Base-by-base conservation (phyloP, 2,113 vertebrate species). In the Trachemys scripta region DNA sequence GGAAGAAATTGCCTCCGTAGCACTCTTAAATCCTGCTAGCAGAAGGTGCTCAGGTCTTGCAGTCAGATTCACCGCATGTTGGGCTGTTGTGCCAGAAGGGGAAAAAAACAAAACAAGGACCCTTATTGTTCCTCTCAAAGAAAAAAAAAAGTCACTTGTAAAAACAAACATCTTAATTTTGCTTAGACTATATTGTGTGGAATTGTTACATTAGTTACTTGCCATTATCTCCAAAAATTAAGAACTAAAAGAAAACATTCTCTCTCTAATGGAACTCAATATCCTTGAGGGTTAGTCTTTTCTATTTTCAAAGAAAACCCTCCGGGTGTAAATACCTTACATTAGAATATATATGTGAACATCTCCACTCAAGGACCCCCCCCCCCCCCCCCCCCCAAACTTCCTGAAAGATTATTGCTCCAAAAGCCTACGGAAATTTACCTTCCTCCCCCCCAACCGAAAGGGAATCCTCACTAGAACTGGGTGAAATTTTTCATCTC, bases 141-240 rank as follows among this genome's bases (percentile, higher is more conserved):
- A 65, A 91, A 92, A 50, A 92, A 50, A 90, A 91, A 92, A 89
- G 91, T 89, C 87, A 87, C 1, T 12, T 93, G 88, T 19, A 51
- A 85, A 82, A 92, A 84, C 83, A 95, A 94, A 87, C 82, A 83
- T 87, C 91, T 75, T 90, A 54, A 94, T 94, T 92, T 91, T 93
- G 57, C 45, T 87, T 87, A 83, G 76, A 93, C 83, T 72, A 94
- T 94, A 92, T 93, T 83, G 10, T 49, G 56, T 75, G 50, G 88
- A 94, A 84, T 84, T 90, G 83, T 91, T 95, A 85, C 75, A 29
- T 91, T 93, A 94, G 94, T 94, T 95, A 94, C 31, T 27, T 50
- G 47, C 85, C 20, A 24, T 90, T 96, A 65, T 91, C 91, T 92
- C 80, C 16, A 81, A 94, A 62, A 96, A 94, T 75, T 80, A 89